Conservation (phyloP, 2,888 invertebrate genomes). For the Acleris sparsana region DNA sequence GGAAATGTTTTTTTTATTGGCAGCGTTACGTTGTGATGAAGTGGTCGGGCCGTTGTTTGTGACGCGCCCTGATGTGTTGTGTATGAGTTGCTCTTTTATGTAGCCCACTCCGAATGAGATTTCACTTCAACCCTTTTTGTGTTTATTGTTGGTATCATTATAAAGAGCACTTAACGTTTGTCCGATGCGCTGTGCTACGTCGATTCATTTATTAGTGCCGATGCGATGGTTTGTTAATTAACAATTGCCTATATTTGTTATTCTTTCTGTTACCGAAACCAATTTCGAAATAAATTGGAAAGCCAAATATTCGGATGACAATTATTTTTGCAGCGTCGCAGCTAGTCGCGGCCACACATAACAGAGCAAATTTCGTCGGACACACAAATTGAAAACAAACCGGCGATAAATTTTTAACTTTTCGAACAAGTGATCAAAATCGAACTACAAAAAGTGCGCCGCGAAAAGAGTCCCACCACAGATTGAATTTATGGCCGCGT, state of each 20-base stretch:
- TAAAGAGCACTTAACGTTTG: slow-evolving; percentile 19
- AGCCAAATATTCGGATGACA: slow-evolving; percentile 52
- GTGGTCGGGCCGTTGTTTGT: slow-evolving; percentile 77
- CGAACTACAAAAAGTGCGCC: slow-evolving; percentile 73
- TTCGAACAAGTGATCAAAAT: slow-evolving; percentile 77
- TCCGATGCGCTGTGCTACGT: background rate
- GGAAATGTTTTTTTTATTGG: slow-evolving; percentile 81
- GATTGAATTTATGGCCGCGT: slow-evolving; percentile 72
- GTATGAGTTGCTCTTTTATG: slow-evolving; percentile 74
- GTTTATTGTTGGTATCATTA: slow-evolving; percentile 41
- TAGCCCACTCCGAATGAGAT: slow-evolving; percentile 64
- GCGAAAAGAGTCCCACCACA: slow-evolving; percentile 69
- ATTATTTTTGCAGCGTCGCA: slow-evolving; percentile 53
- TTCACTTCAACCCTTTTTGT: slow-evolving; percentile 62
- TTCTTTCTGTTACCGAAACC: slow-evolving; percentile 20
- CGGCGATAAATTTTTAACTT: slow-evolving; percentile 77
- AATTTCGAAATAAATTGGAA: slow-evolving; percentile 29
- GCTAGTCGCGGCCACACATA: slow-evolving; percentile 42
- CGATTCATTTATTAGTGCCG: slow-evolving; percentile 14
- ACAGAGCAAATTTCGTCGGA: slow-evolving; percentile 56
- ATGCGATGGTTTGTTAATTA: slow-evolving; percentile 7
- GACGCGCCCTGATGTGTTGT: slow-evolving; percentile 74
- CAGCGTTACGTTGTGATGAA: slow-evolving; percentile 78
- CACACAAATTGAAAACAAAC: slow-evolving; percentile 70
- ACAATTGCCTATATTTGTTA: slow-evolving; percentile 12